phyloP scores from a whole-genome alignment of 2,797 vertebrate genomes.

The Aeoliscus strigatus region DNA sequence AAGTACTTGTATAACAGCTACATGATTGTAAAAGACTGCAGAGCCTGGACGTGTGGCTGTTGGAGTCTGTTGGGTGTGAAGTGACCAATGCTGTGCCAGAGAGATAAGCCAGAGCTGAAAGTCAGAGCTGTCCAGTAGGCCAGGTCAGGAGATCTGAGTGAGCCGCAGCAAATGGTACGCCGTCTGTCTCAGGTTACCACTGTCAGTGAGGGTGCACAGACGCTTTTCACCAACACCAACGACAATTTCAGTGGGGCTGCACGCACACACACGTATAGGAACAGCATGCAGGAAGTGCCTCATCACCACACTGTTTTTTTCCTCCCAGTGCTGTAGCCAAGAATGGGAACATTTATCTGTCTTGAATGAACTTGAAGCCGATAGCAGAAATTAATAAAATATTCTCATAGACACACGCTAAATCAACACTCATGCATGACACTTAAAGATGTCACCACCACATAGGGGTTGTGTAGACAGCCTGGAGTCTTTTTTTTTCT shows the following conservation, averaged over 20 bases:
- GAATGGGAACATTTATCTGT: constrained; percentile 21
- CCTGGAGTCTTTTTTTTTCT: constrained; percentile 15
- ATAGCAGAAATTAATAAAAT: constrained; percentile 45
- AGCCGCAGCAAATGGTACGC: constrained; percentile 74
- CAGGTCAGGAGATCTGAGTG: constrained; percentile 67
- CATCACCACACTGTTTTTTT: constrained; percentile 44
- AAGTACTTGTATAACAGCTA: background rate
- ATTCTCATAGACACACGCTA: background rate
- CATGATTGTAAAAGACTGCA: constrained; percentile 13
- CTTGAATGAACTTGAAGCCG: constrained; percentile 30
- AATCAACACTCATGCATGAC: background rate
- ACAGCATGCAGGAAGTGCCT: constrained; percentile 53
- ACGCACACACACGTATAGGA: constrained; percentile 9
- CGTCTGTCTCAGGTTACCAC: constrained; percentile 69
- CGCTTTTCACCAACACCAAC: constrained; percentile 62
- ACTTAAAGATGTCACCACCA: constrained; percentile 7
- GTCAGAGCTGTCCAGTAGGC: constrained; percentile 75
- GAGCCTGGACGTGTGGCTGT: constrained; percentile 27
- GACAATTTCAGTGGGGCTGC: constrained; percentile 44
- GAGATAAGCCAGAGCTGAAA: constrained; percentile 81
- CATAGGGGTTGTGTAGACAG: constrained; percentile 7
- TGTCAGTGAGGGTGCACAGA: constrained; percentile 41
- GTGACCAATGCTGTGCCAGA: constrained; percentile 79
- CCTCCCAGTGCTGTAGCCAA: constrained; percentile 27
- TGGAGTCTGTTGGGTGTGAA: constrained; percentile 76